A percentile compares a stretch with the other conserved stretches of the same genome.
Conservation (phyloP, 2,113 vertebrate genomes). For the Megaceryle torquata region DNA sequence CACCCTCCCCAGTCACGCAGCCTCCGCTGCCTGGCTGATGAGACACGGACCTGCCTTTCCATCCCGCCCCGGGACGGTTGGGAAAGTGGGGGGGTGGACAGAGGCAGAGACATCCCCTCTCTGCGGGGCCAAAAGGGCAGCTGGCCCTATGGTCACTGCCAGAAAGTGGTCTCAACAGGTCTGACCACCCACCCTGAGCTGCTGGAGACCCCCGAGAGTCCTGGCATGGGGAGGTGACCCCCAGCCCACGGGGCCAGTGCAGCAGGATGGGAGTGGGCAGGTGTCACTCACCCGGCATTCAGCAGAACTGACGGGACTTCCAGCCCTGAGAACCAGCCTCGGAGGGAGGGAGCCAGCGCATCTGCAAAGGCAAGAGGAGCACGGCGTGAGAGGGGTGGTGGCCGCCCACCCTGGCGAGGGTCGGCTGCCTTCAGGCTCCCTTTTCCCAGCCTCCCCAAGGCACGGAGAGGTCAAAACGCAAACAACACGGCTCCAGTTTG, state of each 20-base stretch:
- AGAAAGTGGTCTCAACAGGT: not conserved
- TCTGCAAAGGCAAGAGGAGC: not conserved
- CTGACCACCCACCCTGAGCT: not conserved
- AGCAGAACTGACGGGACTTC: constrained; percentile 70
- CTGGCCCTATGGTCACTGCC: rapidly evolving
- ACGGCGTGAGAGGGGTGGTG: not conserved
- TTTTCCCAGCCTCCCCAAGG: not conserved
- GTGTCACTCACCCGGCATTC: constrained; percentile 43
- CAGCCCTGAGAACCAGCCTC: constrained; percentile 70
- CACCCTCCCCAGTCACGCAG: not conserved
- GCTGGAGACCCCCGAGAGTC: rapidly evolving
- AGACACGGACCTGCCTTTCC: not conserved
- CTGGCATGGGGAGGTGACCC: rapidly evolving
- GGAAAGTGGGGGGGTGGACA: not conserved
- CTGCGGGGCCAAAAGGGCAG: not conserved
- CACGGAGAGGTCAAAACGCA: rapidly evolving
- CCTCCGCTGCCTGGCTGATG: not conserved
- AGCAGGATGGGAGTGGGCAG: rapidly evolving
- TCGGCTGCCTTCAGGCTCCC: not conserved
- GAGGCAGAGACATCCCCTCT: not conserved
- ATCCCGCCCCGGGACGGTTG: not conserved
- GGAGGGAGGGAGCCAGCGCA: constrained; percentile 68
- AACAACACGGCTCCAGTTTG: rapidly evolving
- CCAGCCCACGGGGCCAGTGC: rapidly evolving
- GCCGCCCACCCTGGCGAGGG: not conserved